A percentile compares a stretch with the other conserved stretches of the same genome.
Evolutionary conservation across 2,797 vertebrate species (phyloP).

Genomic region (Poeciliopsis presidionis): DNA sequence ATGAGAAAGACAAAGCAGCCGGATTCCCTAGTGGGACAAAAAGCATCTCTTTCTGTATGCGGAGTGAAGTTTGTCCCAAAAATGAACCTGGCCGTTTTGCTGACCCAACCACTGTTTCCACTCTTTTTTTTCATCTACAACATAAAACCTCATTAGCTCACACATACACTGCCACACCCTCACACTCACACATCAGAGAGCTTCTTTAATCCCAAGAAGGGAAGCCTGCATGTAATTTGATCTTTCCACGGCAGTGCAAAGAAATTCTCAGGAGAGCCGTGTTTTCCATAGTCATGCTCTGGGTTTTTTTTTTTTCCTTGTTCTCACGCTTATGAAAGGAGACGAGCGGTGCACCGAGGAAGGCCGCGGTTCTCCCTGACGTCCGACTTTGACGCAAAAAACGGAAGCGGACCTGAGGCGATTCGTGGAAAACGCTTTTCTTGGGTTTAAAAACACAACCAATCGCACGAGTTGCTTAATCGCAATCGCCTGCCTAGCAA

Average conservation of each 20-base stretch:
- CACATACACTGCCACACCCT: conserved; percentile 37
- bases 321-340: conserved; percentile 18
- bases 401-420: conserved; percentile 9
- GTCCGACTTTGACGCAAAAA: conserved; percentile 39
- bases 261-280: conserved; percentile 39
- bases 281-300: conserved; percentile 18
- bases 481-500: conserved; percentile 3
- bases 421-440: neutral
- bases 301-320: neutral
- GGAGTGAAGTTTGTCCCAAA: conserved; percentile 30
- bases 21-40: neutral
- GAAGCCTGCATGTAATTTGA: conserved; percentile 35
- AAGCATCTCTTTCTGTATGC: conserved; percentile 18
- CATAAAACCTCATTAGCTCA: conserved; percentile 45
- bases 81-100: conserved; percentile 28
- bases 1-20: conserved; percentile 7
- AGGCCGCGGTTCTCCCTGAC: neutral
- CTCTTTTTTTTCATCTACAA: conserved; percentile 27
- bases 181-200: conserved; percentile 34
- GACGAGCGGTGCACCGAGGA: conserved; percentile 18
- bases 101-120: conserved; percentile 24
- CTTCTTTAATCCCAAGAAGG: conserved; percentile 50
- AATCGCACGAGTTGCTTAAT: neutral
- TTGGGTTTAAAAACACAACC: conserved; percentile 3
- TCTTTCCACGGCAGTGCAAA: conserved; percentile 34